Base-by-base conservation (phyloP, 2,113 vertebrate species). In the Columbina picui region DNA sequence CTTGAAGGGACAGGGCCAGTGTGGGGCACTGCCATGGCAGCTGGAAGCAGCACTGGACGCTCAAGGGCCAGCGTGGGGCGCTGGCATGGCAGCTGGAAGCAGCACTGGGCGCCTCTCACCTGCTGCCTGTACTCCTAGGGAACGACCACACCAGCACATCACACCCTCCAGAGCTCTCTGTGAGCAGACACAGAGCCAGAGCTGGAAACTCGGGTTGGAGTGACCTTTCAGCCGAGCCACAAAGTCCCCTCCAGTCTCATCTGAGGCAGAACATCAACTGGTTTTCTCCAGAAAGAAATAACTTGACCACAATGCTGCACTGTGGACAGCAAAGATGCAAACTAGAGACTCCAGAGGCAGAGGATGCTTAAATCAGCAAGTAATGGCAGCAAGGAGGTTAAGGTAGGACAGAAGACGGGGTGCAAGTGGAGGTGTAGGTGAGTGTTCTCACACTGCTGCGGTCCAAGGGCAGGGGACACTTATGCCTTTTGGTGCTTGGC, bases 31-130 rank as follows among this genome's bases (percentile, higher is more conserved):
- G 41, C 14, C 41, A 43, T 16, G 14, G 41, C 6, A 6, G 41
- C 41, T 43, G 43, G 43, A 43, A 12, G 41, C 29, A 6, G 27
- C 3, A 8, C 70, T 34, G 60, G 23, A 52, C 64, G 27, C 26
- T n/a, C n/a, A n/a, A n/a, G n/a, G n/a, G n/a, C n/a, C n/a, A n/a
- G n/a, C n/a, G n/a, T 43, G 16, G 1, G 21, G 63, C 39, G 4
- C n/a, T 6, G 39, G n/a, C 3, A 0, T 4, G 7, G 23, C 0
- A 4, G 19, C 61, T n/a, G 38, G 36, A 3, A 12, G 41, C 29
- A 6, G 27, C 3, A 8, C 70, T 34, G 60, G 23, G 61, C 64
- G 27, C 26, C 84, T 63, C 22, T 22, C 6, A 1, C 7, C 25
- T 9, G 27, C 38, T 47, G 32, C 59, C 21, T 3, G 12, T 2